Conservation (phyloP, 2,797 vertebrate genomes). For the Lepus townsendii region DNA sequence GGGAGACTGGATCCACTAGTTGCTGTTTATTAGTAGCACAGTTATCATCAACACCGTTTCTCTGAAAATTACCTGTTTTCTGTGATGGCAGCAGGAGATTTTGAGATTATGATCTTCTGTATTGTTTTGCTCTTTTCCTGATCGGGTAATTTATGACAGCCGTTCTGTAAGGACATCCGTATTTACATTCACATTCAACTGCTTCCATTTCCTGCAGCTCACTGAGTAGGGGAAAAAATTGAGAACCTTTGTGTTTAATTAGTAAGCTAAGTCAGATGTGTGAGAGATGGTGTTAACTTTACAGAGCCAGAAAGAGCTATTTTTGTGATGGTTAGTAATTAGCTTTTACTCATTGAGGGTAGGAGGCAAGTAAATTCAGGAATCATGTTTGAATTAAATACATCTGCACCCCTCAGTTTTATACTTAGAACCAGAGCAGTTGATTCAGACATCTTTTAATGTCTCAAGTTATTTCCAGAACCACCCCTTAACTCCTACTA, state of each 20-base stretch:
- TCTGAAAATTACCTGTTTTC: slow-evolving; percentile 67
- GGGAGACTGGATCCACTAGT: slow-evolving; percentile 32
- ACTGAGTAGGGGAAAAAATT: slow-evolving; percentile 62
- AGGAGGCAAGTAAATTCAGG: slow-evolving; percentile 39
- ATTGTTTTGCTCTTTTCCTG: slow-evolving; percentile 85
- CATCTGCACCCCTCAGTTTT: neutral
- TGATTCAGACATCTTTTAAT: slow-evolving; percentile 52
- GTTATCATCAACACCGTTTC: slow-evolving; percentile 56
- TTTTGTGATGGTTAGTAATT: slow-evolving; percentile 43
- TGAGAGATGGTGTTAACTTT: slow-evolving; percentile 41
- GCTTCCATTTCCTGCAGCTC: slow-evolving; percentile 77
- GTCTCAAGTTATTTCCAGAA: slow-evolving; percentile 38
- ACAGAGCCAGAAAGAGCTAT: slow-evolving; percentile 50
- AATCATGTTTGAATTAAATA: slow-evolving; percentile 52
- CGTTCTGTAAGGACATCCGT: slow-evolving; percentile 73
- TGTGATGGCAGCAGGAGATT: slow-evolving; percentile 70
- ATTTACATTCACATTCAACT: slow-evolving; percentile 38
- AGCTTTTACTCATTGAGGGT: slow-evolving; percentile 32
- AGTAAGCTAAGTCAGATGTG: slow-evolving; percentile 43
- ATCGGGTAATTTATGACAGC: slow-evolving; percentile 74
- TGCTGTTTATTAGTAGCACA: slow-evolving; percentile 66
- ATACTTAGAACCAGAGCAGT: neutral
- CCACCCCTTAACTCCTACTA: neutral
- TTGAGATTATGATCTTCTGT: slow-evolving; percentile 68
- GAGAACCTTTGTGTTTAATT: slow-evolving; percentile 63